Percentiles rank a stretch among this genome's conserved stretches.
Evolutionary conservation across 2,888 invertebrate species (phyloP).

Genomic region (Spilarctia lutea): DNA sequence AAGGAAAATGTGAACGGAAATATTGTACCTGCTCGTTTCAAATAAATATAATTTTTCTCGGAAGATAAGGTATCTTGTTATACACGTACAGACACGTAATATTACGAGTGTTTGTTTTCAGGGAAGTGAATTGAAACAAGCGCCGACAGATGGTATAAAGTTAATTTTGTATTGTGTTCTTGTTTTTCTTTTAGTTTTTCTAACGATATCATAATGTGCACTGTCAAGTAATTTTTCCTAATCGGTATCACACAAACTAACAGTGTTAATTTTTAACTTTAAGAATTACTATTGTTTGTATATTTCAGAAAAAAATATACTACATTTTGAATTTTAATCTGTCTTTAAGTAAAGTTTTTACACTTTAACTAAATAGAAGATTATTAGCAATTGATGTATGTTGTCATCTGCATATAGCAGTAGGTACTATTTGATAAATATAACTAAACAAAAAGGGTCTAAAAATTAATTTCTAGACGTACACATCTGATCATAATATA

Average conservation of each 20-base stretch:
- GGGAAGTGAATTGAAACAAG: conserved; percentile 8
- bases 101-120: conserved; percentile 18
- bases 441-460: too few species aligned
- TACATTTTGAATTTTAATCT: too few species aligned
- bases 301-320: too few species aligned
- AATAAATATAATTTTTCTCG: conserved; percentile 18
- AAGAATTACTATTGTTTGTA: too few species aligned
- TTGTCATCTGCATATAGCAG: too few species aligned
- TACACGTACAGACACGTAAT: conserved; percentile 7
- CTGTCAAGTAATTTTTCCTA: too few species aligned
- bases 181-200: background rate
- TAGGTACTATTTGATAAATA: background rate
- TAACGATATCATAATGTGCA: background rate
- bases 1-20: conserved; percentile 35
- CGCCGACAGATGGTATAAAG: conserved; percentile 3
- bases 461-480: too few species aligned
- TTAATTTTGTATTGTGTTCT: background rate
- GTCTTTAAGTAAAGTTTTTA: too few species aligned
- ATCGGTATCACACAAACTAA: background rate
- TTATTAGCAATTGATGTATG: too few species aligned
- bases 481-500: background rate
- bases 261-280: too few species aligned
- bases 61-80: conserved; percentile 9
- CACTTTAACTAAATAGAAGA: too few species aligned
- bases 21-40: conserved; percentile 18